Percentiles rank a stretch among this genome's conserved stretches.
These are phyloP conservation scores for Coptodon bakossiorum DNA, from an alignment of 2,113 vertebrate genomes.

Conservation along the genomic window DNA sequence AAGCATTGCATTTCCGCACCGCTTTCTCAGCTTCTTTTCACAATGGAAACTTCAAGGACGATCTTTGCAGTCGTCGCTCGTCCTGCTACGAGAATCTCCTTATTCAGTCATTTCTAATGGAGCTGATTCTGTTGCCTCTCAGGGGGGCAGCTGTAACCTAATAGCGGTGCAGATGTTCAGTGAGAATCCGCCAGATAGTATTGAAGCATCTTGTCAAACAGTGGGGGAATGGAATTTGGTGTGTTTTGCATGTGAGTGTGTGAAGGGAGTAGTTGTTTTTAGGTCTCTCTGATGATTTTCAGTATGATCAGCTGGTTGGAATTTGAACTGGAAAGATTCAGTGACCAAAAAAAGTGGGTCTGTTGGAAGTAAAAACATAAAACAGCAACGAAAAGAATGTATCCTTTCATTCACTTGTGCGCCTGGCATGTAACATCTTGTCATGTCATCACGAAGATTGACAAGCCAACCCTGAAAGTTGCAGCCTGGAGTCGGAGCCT, in stretches of 20 bases:
- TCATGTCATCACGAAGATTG: not conserved
- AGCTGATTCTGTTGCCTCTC: conserved; percentile 49
- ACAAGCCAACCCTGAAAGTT: not conserved
- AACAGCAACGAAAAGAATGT: not conserved
- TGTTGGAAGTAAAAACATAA: not conserved
- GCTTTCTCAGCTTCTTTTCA: conserved; percentile 25
- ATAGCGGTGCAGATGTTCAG: conserved; percentile 76
- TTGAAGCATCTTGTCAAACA: conserved; percentile 45
- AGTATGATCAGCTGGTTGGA: not conserved
- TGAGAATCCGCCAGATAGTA: conserved; percentile 69
- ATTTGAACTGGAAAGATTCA: not conserved
- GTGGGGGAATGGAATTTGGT: conserved; percentile 22
- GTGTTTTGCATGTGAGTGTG: not conserved
- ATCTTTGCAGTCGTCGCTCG: not conserved
- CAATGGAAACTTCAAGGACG: conserved; percentile 48
- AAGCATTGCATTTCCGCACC: not conserved
- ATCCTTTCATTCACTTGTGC: not conserved
- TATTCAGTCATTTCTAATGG: conserved; percentile 68
- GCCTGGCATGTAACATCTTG: not conserved
- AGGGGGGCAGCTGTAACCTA: conserved; percentile 57
- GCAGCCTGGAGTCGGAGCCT: not conserved
- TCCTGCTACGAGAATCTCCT: conserved; percentile 28
- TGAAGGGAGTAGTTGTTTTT: not conserved
- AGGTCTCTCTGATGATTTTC: not conserved
- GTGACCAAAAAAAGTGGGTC: not conserved